These are phyloP conservation scores for Probaryconus sp. DNA, from an alignment of 1,140 invertebrate genomes.

Conservation along the genomic window DNA sequence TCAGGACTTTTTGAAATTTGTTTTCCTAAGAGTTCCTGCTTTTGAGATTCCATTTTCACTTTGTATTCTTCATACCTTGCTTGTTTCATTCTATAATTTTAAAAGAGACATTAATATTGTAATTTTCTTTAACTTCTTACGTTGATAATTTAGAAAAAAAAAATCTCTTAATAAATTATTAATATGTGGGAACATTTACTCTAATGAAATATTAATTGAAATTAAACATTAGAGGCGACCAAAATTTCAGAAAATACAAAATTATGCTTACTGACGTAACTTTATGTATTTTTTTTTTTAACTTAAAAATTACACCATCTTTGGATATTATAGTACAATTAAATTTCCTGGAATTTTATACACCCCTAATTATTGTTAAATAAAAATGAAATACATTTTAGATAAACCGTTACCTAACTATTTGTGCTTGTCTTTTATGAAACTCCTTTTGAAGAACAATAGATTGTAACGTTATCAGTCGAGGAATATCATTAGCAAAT, in stretches of 20 bases:
- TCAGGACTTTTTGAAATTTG: constrained; percentile 63
- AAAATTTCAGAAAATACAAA: too few relatives aligned
- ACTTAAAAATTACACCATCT: too few relatives aligned
- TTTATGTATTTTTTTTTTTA: too few relatives aligned
- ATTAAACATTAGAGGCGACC: too few relatives aligned
- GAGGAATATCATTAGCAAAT: constrained; percentile 59
- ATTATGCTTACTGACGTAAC: too few relatives aligned
- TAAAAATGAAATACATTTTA: background rate
- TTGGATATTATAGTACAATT: too few relatives aligned
- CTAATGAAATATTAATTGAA: constrained; percentile 11
- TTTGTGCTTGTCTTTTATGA: constrained; percentile 80
- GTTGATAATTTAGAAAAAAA: background rate
- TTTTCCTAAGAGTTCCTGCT: constrained; percentile 67
- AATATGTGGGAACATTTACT: background rate
- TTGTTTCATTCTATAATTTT: constrained; percentile 78
- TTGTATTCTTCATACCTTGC: constrained; percentile 80
- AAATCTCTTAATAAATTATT: background rate
- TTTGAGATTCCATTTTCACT: constrained; percentile 79
- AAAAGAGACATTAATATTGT: too few relatives aligned
- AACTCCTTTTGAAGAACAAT: constrained; percentile 81
- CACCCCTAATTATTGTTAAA: too few relatives aligned
- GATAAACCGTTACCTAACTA: constrained; percentile 70
- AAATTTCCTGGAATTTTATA: background rate
- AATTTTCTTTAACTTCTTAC: too few relatives aligned
- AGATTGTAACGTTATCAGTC: constrained; percentile 78